phyloP scores from a whole-genome alignment of 2,113 vertebrate species.

The Athene cunicularia region DNA sequence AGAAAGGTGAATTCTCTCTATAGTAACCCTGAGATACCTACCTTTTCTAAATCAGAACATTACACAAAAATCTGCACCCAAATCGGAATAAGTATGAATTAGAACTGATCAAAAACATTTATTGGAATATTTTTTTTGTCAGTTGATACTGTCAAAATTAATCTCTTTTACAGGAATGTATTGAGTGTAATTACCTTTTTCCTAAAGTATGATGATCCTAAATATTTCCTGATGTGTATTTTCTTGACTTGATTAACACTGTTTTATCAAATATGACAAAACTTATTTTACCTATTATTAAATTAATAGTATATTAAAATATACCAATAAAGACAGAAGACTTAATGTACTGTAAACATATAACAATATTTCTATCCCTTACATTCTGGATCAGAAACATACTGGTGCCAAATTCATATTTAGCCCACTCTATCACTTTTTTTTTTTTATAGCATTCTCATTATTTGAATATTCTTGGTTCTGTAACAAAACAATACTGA shows the following conservation, averaged over 20 bases:
- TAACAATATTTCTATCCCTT: neutral
- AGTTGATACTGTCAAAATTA: neutral
- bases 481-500: neutral
- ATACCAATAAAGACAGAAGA: neutral
- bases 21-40: neutral
- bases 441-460: neutral
- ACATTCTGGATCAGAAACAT: neutral
- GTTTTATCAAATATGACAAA: neutral
- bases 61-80: neutral
- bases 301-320: neutral
- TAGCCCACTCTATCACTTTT: neutral
- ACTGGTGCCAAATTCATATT: neutral
- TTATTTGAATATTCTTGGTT: neutral
- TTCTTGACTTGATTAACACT: neutral
- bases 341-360: neutral
- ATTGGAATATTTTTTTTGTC: neutral
- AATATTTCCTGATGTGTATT: neutral
- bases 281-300: neutral
- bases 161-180: neutral
- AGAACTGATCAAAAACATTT: neutral
- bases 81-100: neutral
- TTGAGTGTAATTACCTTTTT: neutral
- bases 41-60: neutral
- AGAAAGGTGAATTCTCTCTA: neutral
- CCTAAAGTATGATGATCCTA: neutral